Conservation (phyloP, 2,888 invertebrate species). For the Syrphus vitripennis region DNA sequence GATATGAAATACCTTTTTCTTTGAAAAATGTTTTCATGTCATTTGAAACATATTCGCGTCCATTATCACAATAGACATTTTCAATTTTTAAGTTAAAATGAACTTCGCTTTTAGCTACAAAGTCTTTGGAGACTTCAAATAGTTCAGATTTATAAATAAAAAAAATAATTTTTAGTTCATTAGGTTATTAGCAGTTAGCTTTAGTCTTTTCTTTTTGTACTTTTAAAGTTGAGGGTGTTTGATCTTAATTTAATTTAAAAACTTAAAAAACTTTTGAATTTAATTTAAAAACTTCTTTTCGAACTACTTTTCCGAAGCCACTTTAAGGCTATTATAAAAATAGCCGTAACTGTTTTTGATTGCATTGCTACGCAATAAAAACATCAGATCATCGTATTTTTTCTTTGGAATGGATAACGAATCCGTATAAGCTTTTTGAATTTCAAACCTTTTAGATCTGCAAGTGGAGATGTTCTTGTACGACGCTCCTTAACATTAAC, state of each 20-base stretch:
- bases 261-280: too few species aligned
- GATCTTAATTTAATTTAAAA: too few species aligned
- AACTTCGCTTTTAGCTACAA: too few species aligned
- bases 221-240: not conserved
- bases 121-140: too few species aligned
- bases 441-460: not conserved
- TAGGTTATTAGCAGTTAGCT: not conserved
- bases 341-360: not conserved
- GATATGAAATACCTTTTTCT: too few species aligned
- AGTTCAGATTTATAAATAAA: too few species aligned
- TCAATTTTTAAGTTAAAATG: too few species aligned
- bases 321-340: too few species aligned
- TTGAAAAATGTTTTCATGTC: too few species aligned
- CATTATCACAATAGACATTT: too few species aligned
- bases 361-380: not conserved
- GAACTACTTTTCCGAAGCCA: too few species aligned
- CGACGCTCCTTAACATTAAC: not conserved
- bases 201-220: not conserved
- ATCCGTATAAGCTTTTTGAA: not conserved
- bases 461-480: not conserved
- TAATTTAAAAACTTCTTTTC: not conserved
- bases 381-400: not conserved
- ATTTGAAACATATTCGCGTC: too few species aligned
- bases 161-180: not conserved
- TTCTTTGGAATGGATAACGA: not conserved